Evolutionary conservation across 37 sponge, comb jelly and placozoan species (phyloP).

Genomic region (Oopsacas minuta): DNA sequence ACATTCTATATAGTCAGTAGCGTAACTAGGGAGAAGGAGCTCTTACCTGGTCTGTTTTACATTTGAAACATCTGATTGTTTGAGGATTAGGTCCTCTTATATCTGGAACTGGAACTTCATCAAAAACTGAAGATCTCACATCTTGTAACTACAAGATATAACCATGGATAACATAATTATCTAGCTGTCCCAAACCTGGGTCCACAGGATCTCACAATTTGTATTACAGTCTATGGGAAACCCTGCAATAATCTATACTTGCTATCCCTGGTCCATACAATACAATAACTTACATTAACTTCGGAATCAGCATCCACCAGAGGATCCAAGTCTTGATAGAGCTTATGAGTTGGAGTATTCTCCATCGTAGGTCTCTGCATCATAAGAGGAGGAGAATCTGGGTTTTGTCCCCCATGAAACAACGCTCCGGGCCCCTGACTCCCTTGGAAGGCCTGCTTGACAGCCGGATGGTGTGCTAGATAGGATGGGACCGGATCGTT

Average conservation of each 20-base stretch:
- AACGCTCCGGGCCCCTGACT: neutral
- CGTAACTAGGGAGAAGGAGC: neutral
- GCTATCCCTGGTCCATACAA: too few species aligned
- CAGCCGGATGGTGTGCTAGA: neutral
- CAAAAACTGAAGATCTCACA: neutral
- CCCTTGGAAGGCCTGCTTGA: neutral
- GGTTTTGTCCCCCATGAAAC: neutral
- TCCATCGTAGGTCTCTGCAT: constrained; percentile 3
- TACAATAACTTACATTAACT: neutral
- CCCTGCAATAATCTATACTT: too few species aligned
- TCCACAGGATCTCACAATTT: too few species aligned
- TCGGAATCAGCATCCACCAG: neutral
- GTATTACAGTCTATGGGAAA: too few species aligned
- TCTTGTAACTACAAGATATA: neutral
- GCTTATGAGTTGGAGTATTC: neutral
- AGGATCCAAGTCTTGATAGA: neutral
- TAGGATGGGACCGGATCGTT: neutral
- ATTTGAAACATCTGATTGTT: neutral
- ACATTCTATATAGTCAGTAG: too few species aligned
- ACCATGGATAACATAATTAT: too few species aligned
- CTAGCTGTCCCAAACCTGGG: too few species aligned
- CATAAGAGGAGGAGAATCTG: neutral
- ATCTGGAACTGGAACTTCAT: neutral
- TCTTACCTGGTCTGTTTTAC: neutral
- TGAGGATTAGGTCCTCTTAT: neutral